These are phyloP conservation scores for Nymphalis c-album DNA, from an alignment of 2,888 invertebrate species.

Conservation along the genomic window DNA sequence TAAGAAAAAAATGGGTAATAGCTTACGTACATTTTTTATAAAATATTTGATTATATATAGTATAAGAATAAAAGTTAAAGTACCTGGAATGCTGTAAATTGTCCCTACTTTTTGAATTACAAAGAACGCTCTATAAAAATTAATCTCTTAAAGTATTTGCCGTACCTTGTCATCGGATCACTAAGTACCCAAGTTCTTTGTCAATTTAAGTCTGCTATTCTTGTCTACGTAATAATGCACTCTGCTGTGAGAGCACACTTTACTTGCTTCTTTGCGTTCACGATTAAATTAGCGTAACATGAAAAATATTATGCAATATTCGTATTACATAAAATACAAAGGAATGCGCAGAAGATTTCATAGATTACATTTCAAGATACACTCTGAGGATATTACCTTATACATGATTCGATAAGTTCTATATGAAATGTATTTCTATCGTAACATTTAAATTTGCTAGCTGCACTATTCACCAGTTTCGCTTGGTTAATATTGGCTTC, in stretches of 20 bases:
- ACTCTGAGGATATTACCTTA: constrained; percentile 6
- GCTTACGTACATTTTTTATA: too few species aligned
- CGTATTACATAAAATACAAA: constrained; percentile 27
- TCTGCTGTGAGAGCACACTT: constrained; percentile 39
- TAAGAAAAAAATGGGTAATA: too few species aligned
- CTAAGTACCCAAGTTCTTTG: constrained; percentile 48
- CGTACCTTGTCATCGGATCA: constrained; percentile 26
- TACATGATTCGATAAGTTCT: neutral
- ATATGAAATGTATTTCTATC: too few species aligned
- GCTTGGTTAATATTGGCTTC: too few species aligned
- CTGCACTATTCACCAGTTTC: too few species aligned
- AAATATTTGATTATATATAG: too few species aligned
- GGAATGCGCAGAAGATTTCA: constrained; percentile 9
- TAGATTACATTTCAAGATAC: constrained; percentile 12
- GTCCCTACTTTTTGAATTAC: constrained; percentile 31
- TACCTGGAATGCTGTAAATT: constrained; percentile 1
- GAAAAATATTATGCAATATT: constrained; percentile 52
- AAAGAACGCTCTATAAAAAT: constrained; percentile 33
- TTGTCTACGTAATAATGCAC: constrained; percentile 43
- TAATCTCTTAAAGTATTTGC: constrained; percentile 33
- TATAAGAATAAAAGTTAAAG: too few species aligned
- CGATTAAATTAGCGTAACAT: constrained; percentile 50
- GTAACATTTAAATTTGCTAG: too few species aligned
- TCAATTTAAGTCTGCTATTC: constrained; percentile 52
- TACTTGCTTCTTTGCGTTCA: constrained; percentile 46